Conservation (phyloP, 2,797 vertebrate species). For the Rhadinocentrus ornatus region DNA sequence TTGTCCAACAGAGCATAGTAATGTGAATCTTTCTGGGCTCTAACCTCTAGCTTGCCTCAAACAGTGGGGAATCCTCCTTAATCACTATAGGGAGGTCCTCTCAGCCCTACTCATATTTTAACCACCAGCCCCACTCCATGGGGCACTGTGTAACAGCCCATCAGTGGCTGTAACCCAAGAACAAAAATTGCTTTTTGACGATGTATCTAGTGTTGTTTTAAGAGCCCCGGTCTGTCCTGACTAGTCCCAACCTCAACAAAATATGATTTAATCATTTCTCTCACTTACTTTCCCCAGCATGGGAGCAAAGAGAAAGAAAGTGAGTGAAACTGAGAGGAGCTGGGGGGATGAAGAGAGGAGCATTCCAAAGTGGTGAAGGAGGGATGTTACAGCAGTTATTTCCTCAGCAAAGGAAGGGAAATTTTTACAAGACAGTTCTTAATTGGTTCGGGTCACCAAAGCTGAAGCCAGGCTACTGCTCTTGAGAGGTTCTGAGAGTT, state of each 20-base stretch:
- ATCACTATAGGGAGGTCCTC: conserved; percentile 86
- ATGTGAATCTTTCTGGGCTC: conserved; percentile 82
- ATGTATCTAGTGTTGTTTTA: conserved; percentile 84
- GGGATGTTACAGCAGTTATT: conserved; percentile 78
- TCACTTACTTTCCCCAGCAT: conserved; percentile 84
- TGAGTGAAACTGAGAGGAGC: conserved; percentile 49
- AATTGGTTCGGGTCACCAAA: conserved; percentile 70
- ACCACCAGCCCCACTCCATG: conserved; percentile 82
- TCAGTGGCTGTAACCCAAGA: conserved; percentile 80
- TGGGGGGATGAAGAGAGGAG: conserved; percentile 46
- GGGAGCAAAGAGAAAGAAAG: conserved; percentile 54
- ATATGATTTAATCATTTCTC: conserved; percentile 86
- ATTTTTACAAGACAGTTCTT: conserved; percentile 76
- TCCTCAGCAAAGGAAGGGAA: conserved; percentile 74
- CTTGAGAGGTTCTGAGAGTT: conserved; percentile 73
- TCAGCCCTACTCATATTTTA: conserved; percentile 87
- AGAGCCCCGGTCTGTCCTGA: conserved; percentile 72
- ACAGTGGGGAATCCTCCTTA: conserved; percentile 89
- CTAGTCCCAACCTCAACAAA: conserved; percentile 63
- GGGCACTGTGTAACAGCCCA: conserved; percentile 80
- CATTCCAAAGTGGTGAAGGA: conserved; percentile 82
- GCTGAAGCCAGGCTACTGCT: conserved; percentile 69
- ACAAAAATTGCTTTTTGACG: conserved; percentile 86
- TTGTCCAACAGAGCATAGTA: conserved; percentile 83
- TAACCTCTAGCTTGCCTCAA: conserved; percentile 80